Percentiles rank a stretch among this genome's conserved stretches.
phyloP scores from a whole-genome alignment of 2,888 invertebrate genomes.

The Andrena flavipes region DNA sequence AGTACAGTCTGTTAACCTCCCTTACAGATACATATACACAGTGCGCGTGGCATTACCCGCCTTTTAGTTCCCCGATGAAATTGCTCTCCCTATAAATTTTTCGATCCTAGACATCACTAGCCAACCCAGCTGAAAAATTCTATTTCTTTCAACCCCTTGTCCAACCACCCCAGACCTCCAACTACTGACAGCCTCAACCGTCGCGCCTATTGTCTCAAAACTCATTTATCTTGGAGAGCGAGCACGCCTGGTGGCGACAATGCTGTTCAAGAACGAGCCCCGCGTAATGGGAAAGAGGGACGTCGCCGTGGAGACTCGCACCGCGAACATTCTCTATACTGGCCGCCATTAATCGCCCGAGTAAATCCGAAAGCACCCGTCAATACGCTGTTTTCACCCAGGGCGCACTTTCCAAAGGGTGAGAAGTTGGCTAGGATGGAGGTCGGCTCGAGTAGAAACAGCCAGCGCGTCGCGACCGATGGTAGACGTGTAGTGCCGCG shows the following conservation, averaged over 20 bases:
- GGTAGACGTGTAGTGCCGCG: conserved; percentile 31
- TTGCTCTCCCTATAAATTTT: too few species aligned
- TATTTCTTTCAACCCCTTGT: conserved; percentile 44
- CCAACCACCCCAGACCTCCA: conserved; percentile 17
- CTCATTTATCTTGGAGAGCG: conserved; percentile 69
- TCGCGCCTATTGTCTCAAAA: conserved; percentile 67
- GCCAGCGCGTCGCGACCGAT: conserved; percentile 1
- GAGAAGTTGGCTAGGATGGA: conserved; percentile 39
- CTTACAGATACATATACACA: background rate
- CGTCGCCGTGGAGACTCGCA: conserved; percentile 41
- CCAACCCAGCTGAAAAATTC: conserved; percentile 8
- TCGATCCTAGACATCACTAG: background rate
- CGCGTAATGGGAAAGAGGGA: conserved; percentile 56
- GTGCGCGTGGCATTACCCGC: background rate
- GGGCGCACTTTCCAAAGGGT: conserved; percentile 28
- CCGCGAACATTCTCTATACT: conserved; percentile 1
- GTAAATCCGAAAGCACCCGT: conserved; percentile 42
- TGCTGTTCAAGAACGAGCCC: conserved; percentile 60
- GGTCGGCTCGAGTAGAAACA: conserved; percentile 23
- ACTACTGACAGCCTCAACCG: conserved; percentile 60
- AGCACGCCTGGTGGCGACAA: conserved; percentile 60
- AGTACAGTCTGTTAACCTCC: too few species aligned
- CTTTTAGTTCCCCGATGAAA: too few species aligned
- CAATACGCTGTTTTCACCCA: conserved; percentile 53
- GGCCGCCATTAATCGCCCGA: background rate